Conservation (phyloP, 2,797 vertebrate species). For the Sebastiscus tertius region DNA sequence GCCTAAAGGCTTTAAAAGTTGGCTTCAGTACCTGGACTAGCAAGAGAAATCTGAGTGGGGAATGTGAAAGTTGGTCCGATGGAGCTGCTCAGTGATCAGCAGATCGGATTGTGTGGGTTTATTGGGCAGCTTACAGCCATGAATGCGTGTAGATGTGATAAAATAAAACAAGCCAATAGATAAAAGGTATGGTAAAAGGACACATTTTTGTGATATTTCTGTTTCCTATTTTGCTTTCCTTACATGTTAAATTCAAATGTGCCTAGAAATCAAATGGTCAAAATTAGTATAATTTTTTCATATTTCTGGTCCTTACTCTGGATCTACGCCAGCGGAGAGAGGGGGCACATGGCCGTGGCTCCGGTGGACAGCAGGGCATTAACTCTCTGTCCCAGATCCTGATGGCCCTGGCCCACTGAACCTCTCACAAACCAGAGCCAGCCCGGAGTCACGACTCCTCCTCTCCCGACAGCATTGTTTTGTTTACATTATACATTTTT, state of each 20-base stretch:
- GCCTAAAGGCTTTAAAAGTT: background rate
- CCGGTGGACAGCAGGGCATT: constrained; percentile 64
- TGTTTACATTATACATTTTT: constrained; percentile 55
- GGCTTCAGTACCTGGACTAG: background rate
- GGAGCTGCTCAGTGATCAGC: background rate
- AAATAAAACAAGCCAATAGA: background rate
- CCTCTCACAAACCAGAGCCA: constrained; percentile 40
- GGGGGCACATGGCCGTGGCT: constrained; percentile 23
- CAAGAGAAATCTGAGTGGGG: background rate
- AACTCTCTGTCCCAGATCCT: constrained; percentile 61
- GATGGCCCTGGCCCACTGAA: constrained; percentile 51
- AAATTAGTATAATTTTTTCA: background rate
- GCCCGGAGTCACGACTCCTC: constrained; percentile 40
- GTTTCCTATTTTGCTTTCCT: background rate
- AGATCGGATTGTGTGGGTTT: background rate
- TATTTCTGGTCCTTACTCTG: constrained; percentile 12
- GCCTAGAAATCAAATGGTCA: constrained; percentile 4
- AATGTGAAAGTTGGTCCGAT: background rate
- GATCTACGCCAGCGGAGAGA: constrained; percentile 30
- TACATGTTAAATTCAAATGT: background rate
- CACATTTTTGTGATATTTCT: background rate
- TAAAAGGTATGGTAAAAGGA: background rate
- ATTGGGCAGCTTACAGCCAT: background rate
- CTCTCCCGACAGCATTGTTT: constrained; percentile 37
- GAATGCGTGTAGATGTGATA: background rate